Evolutionary conservation across 2,113 vertebrate genomes (phyloP).

Genomic region (Grammomys dolichurus): DNA sequence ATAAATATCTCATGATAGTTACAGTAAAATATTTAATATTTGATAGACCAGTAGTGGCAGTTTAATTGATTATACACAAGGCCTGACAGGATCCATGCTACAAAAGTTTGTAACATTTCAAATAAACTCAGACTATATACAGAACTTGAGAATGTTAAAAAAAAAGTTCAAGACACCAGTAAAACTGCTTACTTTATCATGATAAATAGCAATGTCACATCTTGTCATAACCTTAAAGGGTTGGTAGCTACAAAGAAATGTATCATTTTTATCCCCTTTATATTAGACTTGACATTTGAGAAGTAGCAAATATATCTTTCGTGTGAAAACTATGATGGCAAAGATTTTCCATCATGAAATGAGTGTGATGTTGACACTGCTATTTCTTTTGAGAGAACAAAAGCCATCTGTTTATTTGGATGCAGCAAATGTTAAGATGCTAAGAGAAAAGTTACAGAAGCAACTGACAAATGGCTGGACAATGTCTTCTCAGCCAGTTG

Average conservation of each 20-base stretch:
- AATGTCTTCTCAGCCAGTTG: not conserved
- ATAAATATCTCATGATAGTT: not conserved
- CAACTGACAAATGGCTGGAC: not conserved
- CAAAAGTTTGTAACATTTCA: not conserved
- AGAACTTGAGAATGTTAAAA: constrained; percentile 13
- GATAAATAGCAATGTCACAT: constrained; percentile 76
- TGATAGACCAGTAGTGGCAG: not conserved
- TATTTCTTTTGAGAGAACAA: constrained; percentile 55
- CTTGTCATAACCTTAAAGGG: constrained; percentile 68
- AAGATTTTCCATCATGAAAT: constrained; percentile 78
- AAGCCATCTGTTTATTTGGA: constrained; percentile 25
- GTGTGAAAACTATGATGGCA: constrained; percentile 66
- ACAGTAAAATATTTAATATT: not conserved
- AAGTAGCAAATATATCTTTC: constrained; percentile 71
- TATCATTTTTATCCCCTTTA: constrained; percentile 62
- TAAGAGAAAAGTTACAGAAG: not conserved
- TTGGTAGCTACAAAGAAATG: constrained; percentile 57
- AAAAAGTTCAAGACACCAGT: constrained; percentile 37
- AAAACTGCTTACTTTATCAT: constrained; percentile 68
- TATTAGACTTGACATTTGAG: constrained; percentile 71
- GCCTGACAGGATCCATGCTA: not conserved
- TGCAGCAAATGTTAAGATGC: not conserved
- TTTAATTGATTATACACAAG: not conserved
- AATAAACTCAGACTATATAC: not conserved
- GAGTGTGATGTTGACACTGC: constrained; percentile 65